Evolutionary conservation across 2,888 invertebrate genomes (phyloP).

Genomic region (Mythimna loreyi): DNA sequence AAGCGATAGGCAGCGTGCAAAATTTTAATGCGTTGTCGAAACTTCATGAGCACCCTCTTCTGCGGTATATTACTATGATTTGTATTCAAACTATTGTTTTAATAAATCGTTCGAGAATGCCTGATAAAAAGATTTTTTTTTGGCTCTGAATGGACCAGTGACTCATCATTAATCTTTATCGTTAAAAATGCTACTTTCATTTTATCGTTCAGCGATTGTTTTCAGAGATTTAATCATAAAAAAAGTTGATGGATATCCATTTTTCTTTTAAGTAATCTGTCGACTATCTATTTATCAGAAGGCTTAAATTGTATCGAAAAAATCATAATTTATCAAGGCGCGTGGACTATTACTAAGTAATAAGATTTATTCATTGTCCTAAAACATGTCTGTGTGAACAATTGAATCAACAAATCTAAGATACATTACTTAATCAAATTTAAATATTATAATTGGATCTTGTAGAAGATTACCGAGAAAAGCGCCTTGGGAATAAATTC

Average conservation of each 20-base stretch:
- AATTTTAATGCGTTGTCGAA: slow-evolving; percentile 71
- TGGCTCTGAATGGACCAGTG: not conserved
- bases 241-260: not conserved
- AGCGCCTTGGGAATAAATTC: slow-evolving; percentile 26
- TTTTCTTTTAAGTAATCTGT: not conserved
- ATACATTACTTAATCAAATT: slow-evolving; percentile 42
- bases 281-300: not conserved
- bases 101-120: not conserved
- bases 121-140: not conserved
- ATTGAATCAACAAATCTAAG: slow-evolving; percentile 18
- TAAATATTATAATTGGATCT: slow-evolving; percentile 53
- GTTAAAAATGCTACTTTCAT: too few species aligned
- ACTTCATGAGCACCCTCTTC: slow-evolving; percentile 54
- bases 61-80: slow-evolving; percentile 39
- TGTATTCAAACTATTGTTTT: slow-evolving; percentile 37
- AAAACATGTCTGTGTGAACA: not conserved
- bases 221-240: too few species aligned
- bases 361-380: slow-evolving; percentile 9
- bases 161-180: not conserved
- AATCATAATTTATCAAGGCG: accelerated
- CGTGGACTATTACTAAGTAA: not conserved
- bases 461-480: slow-evolving; percentile 34
- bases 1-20: slow-evolving; percentile 65
- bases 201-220: not conserved
- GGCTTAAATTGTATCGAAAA: not conserved